Percentiles rank a stretch among this genome's conserved stretches.
phyloP scores from a whole-genome alignment of 37 sponge, comb jelly and placozoan genomes.

The Hormiphora californensis region DNA sequence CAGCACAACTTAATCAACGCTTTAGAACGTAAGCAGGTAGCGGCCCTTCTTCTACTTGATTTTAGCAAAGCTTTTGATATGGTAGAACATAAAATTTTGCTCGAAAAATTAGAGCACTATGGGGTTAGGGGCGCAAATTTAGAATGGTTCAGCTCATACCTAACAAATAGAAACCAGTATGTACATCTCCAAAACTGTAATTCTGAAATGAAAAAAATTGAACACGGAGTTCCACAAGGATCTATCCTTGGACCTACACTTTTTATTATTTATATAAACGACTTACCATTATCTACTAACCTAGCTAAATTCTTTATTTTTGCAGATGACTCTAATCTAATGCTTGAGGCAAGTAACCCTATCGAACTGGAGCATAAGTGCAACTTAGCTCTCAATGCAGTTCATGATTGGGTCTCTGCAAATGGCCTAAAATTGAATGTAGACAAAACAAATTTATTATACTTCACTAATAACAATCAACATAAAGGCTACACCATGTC shows the following conservation, averaged over 20 bases:
- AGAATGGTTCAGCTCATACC: too few species aligned
- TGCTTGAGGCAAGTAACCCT: not conserved
- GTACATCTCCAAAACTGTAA: not conserved
- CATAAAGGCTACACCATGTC: not conserved
- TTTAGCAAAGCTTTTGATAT: conserved; percentile 1
- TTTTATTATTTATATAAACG: not conserved
- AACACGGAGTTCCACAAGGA: conserved; percentile 1
- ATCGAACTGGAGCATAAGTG: not conserved
- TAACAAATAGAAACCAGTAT: not conserved
- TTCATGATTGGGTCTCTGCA: not conserved
- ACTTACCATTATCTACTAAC: not conserved
- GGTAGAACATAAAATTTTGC: not conserved
- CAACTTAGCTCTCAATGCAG: not conserved
- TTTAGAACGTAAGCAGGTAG: not conserved
- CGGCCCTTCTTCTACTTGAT: not conserved
- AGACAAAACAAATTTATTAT: not conserved
- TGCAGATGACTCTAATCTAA: not conserved
- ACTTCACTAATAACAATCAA: not conserved
- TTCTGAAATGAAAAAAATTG: not conserved
- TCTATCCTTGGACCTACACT: not conserved
- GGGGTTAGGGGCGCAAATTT: not conserved
- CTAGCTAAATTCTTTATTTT: conserved; percentile 3
- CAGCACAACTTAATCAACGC: not conserved
- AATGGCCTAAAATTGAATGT: not conserved
- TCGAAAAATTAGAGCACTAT: not conserved